Percentiles rank a stretch among this genome's conserved stretches.
Evolutionary conservation across 2,797 vertebrate species (phyloP).

Genomic region (Dicrostonyx torquatus): DNA sequence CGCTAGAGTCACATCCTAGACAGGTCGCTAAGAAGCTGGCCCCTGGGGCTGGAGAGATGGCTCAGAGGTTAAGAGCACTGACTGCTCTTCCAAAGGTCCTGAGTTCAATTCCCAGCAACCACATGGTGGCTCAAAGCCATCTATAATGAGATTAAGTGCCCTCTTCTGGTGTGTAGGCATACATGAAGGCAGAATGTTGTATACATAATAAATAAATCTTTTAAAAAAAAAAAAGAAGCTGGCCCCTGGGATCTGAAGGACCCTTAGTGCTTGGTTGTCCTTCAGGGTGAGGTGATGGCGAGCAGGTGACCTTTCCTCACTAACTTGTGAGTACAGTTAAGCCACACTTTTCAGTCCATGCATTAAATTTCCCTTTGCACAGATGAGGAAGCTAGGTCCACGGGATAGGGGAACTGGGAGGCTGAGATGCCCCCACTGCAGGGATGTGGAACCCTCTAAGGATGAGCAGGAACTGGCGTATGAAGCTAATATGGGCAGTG

Average conservation of each 20-base stretch:
- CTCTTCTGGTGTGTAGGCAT: too few relatives aligned
- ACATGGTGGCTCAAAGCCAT: too few relatives aligned
- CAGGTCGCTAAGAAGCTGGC: neutral
- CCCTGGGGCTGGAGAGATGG: too few relatives aligned
- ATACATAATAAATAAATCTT: too few relatives aligned
- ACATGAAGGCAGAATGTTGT: too few relatives aligned
- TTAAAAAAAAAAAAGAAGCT: too few relatives aligned
- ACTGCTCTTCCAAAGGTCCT: too few relatives aligned
- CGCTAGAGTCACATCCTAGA: neutral
- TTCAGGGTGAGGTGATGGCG: neutral
- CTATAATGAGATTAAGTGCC: too few relatives aligned
- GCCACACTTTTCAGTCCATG: too few relatives aligned
- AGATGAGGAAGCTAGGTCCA: neutral
- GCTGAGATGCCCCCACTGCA: rapidly evolving
- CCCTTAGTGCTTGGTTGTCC: neutral
- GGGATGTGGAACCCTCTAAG: neutral
- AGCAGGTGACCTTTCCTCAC: too few relatives aligned
- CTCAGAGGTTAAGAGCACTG: too few relatives aligned
- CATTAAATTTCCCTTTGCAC: rapidly evolving
- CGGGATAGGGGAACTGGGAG: neutral
- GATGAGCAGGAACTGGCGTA: neutral
- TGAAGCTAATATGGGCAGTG: neutral
- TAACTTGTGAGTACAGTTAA: neutral
- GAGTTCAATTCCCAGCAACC: too few relatives aligned
- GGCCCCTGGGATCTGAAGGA: neutral